Percentiles rank a stretch among this genome's conserved stretches.
Evolutionary conservation across 2,797 vertebrate species (phyloP).

Genomic region (Sandelia bainsii): DNA sequence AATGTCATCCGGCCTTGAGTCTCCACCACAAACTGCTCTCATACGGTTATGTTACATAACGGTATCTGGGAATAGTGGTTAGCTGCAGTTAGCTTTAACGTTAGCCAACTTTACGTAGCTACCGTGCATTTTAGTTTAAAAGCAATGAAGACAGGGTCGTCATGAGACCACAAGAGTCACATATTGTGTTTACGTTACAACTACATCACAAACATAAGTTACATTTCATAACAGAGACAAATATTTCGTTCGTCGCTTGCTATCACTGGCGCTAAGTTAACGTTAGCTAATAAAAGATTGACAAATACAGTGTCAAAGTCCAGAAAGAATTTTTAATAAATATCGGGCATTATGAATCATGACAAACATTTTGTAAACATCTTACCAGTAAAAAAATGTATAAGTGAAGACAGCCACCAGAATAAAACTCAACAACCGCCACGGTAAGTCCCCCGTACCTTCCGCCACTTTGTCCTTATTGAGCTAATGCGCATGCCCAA

Average conservation of each 20-base stretch:
- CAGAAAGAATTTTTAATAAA: neutral
- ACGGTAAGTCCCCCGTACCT: neutral
- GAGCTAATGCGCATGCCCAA: constrained; percentile 46
- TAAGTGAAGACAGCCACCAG: constrained; percentile 6
- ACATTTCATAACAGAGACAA: neutral
- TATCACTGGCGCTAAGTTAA: neutral
- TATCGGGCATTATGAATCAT: neutral
- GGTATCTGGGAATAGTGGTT: neutral
- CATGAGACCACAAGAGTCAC: neutral
- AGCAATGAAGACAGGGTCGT: neutral
- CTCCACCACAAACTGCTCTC: neutral
- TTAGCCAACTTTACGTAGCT: neutral
- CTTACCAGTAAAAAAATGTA: constrained; percentile 44
- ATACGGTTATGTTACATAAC: neutral
- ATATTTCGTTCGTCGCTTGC: constrained; percentile 26
- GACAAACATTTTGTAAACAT: neutral
- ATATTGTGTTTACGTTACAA: no score
- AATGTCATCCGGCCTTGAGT: neutral
- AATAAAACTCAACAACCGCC: constrained; percentile 5
- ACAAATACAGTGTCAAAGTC: neutral
- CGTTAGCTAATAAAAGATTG: neutral
- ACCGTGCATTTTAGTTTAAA: neutral
- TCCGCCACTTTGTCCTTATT: neutral
- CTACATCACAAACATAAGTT: neutral
- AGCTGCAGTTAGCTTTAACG: neutral